These are phyloP conservation scores for Drosophila pachea DNA, from an alignment of 1,140 invertebrate genomes.

Conservation along the genomic window DNA sequence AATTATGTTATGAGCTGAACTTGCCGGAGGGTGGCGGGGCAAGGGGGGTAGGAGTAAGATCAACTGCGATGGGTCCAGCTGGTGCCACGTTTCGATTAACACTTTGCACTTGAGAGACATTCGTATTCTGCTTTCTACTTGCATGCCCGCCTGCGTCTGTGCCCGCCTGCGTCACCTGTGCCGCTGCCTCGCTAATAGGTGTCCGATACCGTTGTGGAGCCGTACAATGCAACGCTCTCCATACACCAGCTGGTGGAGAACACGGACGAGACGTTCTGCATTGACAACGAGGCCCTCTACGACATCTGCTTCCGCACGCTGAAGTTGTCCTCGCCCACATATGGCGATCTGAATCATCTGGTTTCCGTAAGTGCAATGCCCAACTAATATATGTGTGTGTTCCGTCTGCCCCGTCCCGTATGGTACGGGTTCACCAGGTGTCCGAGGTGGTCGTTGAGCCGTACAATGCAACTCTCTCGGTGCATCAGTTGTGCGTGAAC, in stretches of 20 bases:
- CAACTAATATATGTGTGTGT: conserved; percentile 49
- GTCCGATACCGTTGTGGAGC: conserved; percentile 93
- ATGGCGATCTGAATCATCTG: conserved; percentile 91
- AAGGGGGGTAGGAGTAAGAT: no score
- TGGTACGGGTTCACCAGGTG: conserved; percentile 80
- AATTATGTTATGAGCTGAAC: no score
- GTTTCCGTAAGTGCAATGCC: conserved; percentile 82
- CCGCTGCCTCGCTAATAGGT: conserved; percentile 54
- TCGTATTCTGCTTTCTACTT: conserved; percentile 42
- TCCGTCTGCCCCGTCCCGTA: not conserved
- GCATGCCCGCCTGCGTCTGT: conserved; percentile 39
- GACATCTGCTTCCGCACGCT: conserved; percentile 96
- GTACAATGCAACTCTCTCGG: conserved; percentile 90
- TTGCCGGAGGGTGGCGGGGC: no score
- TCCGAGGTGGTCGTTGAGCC: conserved; percentile 86
- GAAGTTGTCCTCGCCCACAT: conserved; percentile 92
- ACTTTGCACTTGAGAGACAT: no score
- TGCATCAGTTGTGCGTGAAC: conserved; percentile 89
- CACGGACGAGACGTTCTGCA: conserved; percentile 93
- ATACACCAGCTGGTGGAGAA: conserved; percentile 94
- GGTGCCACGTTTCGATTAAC: no score
- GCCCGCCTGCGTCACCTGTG: conserved; percentile 1
- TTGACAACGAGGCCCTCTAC: conserved; percentile 95
- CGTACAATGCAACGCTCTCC: conserved; percentile 94
- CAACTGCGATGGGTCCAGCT: no score